Base-by-base conservation (phyloP, 2,888 invertebrate species). In the Hartigia nigra region DNA sequence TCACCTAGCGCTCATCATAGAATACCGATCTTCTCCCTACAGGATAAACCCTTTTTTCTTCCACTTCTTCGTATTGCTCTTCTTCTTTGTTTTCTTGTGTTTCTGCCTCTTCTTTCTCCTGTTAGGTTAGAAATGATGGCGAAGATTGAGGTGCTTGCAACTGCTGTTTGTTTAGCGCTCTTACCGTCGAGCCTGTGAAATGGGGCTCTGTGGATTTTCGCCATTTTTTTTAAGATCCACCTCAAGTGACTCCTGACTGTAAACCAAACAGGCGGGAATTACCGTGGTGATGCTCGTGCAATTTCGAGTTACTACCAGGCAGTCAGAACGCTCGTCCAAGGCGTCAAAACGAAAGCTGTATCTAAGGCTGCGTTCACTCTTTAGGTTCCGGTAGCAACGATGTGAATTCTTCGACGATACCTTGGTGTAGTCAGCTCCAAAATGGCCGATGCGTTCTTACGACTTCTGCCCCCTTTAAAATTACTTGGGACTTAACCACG, bases 121-220 rank as follows among this genome's bases (percentile, higher is more conserved):
- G 72, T 34, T 31, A 31, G 12, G 55, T 23, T 23, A 55, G 55
- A 55, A 55, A 72, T 31, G 31, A 72, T 72, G 31, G n/a, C 31
- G 31, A 32, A 31, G 31, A 32, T 72, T 34, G 72, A 72, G 72
- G 72, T 72, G 72, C 31, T 72, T 72, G 72, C 84, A 90, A 90
- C 90, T 90, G 89, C 90, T 90, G 89, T 90, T 90, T 90, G 90
- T 88, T 90, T 90, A 90, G 85, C 86, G 81, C 86, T 85, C 83
- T 87, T 88, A 89, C 86, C 86, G 86, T 31, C 31, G 72, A 34
- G 86, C 86, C 87, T 85, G 83, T 84, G 85, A 88, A 88, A 87
- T 83, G 86, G 82, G 82, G 72, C 31, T 83, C 82, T 85, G 84
- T 83, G 83, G 81, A 81, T 88, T 87, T 88, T 87, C 87, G 87